These are phyloP conservation scores for Stenoptilia bipunctidactyla DNA, from an alignment of 2,888 invertebrate genomes.

Conservation along the genomic window DNA sequence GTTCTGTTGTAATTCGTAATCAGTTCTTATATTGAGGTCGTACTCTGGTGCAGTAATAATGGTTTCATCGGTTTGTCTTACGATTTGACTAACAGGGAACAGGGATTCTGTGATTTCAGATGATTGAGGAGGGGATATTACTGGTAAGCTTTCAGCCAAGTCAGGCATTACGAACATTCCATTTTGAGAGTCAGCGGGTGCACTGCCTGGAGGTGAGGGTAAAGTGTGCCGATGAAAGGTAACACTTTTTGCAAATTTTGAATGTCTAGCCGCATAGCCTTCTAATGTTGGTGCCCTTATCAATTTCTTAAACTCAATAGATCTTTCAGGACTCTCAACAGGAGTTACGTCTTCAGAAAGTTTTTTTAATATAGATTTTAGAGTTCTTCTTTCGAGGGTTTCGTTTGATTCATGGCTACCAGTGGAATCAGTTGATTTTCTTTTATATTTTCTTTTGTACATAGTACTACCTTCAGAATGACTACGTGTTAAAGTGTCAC, in stretches of 20 bases:
- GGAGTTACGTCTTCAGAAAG: slow-evolving; percentile 78
- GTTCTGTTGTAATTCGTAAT: slow-evolving; percentile 36
- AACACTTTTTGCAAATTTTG: slow-evolving; percentile 89
- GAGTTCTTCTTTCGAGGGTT: slow-evolving; percentile 82
- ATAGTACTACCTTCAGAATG: slow-evolving; percentile 87
- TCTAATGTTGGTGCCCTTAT: slow-evolving; percentile 88
- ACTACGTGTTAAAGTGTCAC: slow-evolving; percentile 77
- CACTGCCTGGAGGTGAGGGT: slow-evolving; percentile 80
- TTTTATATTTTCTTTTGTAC: slow-evolving; percentile 66
- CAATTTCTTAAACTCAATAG: slow-evolving; percentile 75
- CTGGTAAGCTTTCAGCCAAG: slow-evolving; percentile 21
- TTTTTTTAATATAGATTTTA: slow-evolving; percentile 89
- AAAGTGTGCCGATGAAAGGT: slow-evolving; percentile 89
- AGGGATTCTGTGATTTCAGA: slow-evolving; percentile 20
- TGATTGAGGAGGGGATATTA: slow-evolving; percentile 24
- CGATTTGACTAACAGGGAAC: slow-evolving; percentile 25
- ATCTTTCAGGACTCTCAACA: slow-evolving; percentile 54
- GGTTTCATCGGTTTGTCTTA: slow-evolving; percentile 21
- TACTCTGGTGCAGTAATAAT: slow-evolving; percentile 22
- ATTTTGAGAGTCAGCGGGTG: slow-evolving; percentile 36
- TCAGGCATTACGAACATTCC: slow-evolving; percentile 51
- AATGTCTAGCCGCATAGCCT: slow-evolving; percentile 90
- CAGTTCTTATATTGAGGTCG: slow-evolving; percentile 34
- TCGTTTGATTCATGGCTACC: slow-evolving; percentile 76
- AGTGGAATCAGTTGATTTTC: slow-evolving; percentile 50